These are phyloP conservation scores for Drosophila watanabei DNA, from an alignment of 1,140 invertebrate genomes.

Conservation along the genomic window DNA sequence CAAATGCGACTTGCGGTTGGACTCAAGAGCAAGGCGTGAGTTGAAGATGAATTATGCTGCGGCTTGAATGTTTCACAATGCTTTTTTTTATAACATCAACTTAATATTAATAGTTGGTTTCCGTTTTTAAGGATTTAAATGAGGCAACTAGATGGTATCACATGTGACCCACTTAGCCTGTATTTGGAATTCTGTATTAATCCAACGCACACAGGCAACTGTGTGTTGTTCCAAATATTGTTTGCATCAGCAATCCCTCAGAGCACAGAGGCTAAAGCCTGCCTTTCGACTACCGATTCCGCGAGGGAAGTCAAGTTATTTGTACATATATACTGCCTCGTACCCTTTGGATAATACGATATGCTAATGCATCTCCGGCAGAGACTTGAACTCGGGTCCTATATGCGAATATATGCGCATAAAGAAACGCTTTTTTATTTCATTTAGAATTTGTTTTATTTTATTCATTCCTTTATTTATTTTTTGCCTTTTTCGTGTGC, in stretches of 20 bases:
- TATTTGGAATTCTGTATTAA: not conserved
- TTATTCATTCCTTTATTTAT: conserved; percentile 15
- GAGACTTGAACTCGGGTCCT: conserved; percentile 15
- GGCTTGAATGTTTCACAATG: not conserved
- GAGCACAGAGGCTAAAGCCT: not conserved
- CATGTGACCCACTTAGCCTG: not conserved
- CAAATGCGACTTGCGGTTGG: conserved; percentile 29
- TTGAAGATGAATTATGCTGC: conserved; percentile 1
- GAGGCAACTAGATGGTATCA: not conserved
- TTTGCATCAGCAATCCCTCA: not conserved
- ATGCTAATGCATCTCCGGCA: conserved; percentile 31
- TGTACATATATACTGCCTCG: not conserved
- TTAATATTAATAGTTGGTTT: not conserved
- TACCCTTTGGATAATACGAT: conserved; percentile 29
- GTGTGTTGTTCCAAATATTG: not conserved
- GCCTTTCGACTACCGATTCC: not conserved
- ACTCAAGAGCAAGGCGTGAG: conserved; percentile 19
- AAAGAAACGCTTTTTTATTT: conserved; percentile 31
- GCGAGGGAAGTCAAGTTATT: conserved; percentile 9
- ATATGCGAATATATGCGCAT: conserved; percentile 33
- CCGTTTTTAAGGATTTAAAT: not conserved
- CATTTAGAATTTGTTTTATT: conserved; percentile 49
- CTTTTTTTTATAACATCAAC: not conserved
- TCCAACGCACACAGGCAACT: not conserved
- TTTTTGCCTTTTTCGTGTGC: not conserved